Evolutionary conservation across 1,140 invertebrate species (phyloP), one percentile per base, ranked within the genome.

Genomic region (Drosophila virilis): DNA sequence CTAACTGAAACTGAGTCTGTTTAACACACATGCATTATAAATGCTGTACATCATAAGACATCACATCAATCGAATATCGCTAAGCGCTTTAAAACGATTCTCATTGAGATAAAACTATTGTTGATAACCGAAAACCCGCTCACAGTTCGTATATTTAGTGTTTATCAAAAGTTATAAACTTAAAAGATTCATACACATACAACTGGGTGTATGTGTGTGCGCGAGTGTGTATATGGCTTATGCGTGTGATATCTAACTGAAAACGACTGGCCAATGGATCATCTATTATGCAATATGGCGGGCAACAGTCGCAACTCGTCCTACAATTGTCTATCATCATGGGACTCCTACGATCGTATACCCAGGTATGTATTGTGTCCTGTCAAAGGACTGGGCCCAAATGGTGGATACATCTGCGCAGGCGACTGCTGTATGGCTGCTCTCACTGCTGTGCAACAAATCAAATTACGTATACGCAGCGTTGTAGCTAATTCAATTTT

Each of bases 291-390:
- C 92, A 93, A 92, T 70, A 96, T 96, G 95, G 95, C 94, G 90
- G 93, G 94, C 80, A 95, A 95, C 67, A 96, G 95, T 93, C 95
- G 96, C 93, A 97, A 97, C 93, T 96, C 95, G 93, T 97, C 96
- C 55, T 97, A 97, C 93, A 97, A 97, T 93, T 97, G 96, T 93
- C 94, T 97, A 80, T 96, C 95, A 42, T 96, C 96, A 92, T 97
- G 96, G 96, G 96, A 97, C 93, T 97, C 96, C 93, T 97, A 97
- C 92, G 96, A 97, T 93, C 95, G 94, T 83, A 97, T 97, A 93
- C 96, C 96, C 80, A 97, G 96, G 96, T 97, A 96, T 92, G 91
- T 59, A 62, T 42, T 28, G 7, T n/a, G 35, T 32, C 10, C 22
- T 32, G 2, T 32, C 0, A 8, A 37, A 52, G 4, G 33, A 52